These are phyloP conservation scores for Hippocampus comes DNA, from an alignment of 2,113 vertebrate genomes.

Conservation along the genomic window DNA sequence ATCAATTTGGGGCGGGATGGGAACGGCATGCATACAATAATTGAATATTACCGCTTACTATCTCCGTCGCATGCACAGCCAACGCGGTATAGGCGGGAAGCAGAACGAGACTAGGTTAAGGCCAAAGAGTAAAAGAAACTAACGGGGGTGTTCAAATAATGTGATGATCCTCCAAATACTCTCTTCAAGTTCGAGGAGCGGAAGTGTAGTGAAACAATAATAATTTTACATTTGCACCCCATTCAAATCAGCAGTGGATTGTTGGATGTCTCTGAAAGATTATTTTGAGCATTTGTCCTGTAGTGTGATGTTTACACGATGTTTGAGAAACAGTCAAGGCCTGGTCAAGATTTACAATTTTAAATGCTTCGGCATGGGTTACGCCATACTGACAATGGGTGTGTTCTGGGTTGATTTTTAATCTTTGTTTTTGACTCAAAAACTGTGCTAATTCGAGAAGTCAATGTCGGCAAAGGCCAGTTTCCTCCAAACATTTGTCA, in stretches of 20 bases:
- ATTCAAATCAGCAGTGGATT: neutral
- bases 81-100: slow-evolving; percentile 25
- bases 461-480: too few relatives aligned
- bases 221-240: slow-evolving; percentile 1
- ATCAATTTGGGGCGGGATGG: slow-evolving; percentile 76
- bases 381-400: too few relatives aligned
- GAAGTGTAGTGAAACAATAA: neutral
- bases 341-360: too few relatives aligned
- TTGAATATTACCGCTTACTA: slow-evolving; percentile 78
- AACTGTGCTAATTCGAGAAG: too few relatives aligned
- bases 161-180: slow-evolving; percentile 59
- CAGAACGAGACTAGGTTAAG: slow-evolving; percentile 42
- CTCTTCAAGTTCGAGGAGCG: slow-evolving; percentile 41
- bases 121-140: slow-evolving; percentile 55
- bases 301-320: neutral
- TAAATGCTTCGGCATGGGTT: too few relatives aligned
- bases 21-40: slow-evolving; percentile 75
- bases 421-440: too few relatives aligned
- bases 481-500: too few relatives aligned
- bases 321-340: too few relatives aligned
- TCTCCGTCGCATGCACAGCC: slow-evolving; percentile 63
- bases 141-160: slow-evolving; percentile 51
- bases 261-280: neutral
- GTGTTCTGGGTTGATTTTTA: too few relatives aligned
- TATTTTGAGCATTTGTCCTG: neutral